These are phyloP conservation scores for Anastrepha obliqua DNA, from an alignment of 1,140 invertebrate species.

Conservation along the genomic window DNA sequence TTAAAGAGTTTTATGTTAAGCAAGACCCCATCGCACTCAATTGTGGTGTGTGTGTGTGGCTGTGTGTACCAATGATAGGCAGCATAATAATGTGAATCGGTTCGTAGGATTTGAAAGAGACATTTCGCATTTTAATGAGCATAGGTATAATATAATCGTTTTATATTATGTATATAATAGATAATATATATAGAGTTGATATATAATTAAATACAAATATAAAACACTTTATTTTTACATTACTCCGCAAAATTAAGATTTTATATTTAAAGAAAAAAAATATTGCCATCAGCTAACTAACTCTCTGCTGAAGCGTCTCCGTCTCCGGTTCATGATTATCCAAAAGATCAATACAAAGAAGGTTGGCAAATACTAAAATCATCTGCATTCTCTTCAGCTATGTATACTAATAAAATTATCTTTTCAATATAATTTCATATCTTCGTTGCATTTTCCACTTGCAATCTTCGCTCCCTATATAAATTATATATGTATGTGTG, in stretches of 20 bases:
- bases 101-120: not conserved
- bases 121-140: not conserved
- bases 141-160: not conserved
- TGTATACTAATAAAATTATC: not conserved
- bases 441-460: not conserved
- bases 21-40: no score
- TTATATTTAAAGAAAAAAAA: not conserved
- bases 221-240: not conserved
- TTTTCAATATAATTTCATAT: not conserved
- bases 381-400: not conserved
- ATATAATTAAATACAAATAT: slow-evolving; percentile 26
- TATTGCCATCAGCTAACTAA: slow-evolving; percentile 3
- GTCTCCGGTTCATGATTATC: not conserved
- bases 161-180: slow-evolving; percentile 2
- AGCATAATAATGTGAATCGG: not conserved
- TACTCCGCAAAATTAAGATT: not conserved
- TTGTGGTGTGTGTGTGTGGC: no score
- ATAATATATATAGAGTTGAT: not conserved
- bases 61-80: no score
- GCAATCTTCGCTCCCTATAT: not conserved
- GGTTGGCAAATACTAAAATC: not conserved
- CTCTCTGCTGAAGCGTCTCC: not conserved
- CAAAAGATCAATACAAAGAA: slow-evolving; percentile 1
- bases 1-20: no score
- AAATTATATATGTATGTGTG: not conserved